Evolutionary conservation across 2,113 vertebrate species (phyloP).

Genomic region (Sceloporus undulatus): DNA sequence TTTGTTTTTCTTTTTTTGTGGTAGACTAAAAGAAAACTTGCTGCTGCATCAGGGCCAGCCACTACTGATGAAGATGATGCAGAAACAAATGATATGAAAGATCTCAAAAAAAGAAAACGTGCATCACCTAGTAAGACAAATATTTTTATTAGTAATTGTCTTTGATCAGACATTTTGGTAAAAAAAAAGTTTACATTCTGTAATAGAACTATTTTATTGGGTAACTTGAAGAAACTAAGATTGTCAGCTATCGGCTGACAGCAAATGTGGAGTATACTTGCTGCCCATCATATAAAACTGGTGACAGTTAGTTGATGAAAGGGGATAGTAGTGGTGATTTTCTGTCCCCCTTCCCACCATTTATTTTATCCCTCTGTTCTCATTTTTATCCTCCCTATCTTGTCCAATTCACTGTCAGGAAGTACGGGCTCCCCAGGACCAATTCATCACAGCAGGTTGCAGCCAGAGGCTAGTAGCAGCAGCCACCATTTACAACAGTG

Average conservation of each 20-base stretch:
- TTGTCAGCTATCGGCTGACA: slow-evolving; percentile 2
- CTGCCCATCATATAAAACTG: slow-evolving; percentile 14
- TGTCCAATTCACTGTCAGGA: slow-evolving; percentile 62
- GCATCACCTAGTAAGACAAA: slow-evolving; percentile 70
- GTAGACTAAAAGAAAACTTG: slow-evolving; percentile 69
- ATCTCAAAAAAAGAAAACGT: slow-evolving; percentile 46
- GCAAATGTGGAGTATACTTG: slow-evolving; percentile 1
- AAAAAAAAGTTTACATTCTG: background rate
- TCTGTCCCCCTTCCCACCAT: background rate
- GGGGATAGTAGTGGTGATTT: background rate
- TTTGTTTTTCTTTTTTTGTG: background rate
- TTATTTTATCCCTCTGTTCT: slow-evolving; percentile 38
- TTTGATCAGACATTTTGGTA: background rate
- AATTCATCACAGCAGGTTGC: slow-evolving; percentile 45
- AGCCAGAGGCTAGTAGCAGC: slow-evolving; percentile 64
- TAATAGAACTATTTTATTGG: background rate
- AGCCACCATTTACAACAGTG: slow-evolving; percentile 53
- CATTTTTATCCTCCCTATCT: slow-evolving; percentile 42
- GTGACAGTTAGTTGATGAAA: slow-evolving; percentile 31
- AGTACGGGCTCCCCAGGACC: slow-evolving; percentile 58
- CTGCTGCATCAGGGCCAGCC: slow-evolving; percentile 41
- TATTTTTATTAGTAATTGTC: background rate
- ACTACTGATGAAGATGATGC: slow-evolving; percentile 34
- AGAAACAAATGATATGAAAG: slow-evolving; percentile 58
- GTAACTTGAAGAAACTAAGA: slow-evolving; percentile 10